Percentiles rank a stretch among this genome's conserved stretches.
Conservation (phyloP, 2,113 vertebrate species). For the Percina caprodes region DNA sequence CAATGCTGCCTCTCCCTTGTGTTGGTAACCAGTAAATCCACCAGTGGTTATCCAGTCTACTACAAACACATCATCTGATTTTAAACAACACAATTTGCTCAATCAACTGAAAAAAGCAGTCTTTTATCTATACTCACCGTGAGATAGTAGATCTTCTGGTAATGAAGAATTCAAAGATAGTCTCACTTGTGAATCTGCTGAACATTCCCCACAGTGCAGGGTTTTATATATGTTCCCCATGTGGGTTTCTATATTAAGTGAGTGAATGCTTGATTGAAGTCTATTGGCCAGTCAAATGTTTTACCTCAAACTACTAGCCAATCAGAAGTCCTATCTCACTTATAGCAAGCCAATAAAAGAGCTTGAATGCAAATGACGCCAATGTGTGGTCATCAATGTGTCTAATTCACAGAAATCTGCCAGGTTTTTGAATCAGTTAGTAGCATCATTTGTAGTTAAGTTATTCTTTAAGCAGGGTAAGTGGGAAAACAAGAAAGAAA, state of each 20-base stretch:
- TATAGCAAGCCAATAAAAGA: slow-evolving; percentile 68
- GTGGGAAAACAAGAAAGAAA: slow-evolving; percentile 40
- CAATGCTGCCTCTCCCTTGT: slow-evolving; percentile 7
- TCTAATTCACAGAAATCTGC: slow-evolving; percentile 86
- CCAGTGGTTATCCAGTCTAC: neutral
- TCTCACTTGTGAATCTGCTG: slow-evolving; percentile 79
- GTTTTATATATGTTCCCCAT: slow-evolving; percentile 88
- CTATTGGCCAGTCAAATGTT: slow-evolving; percentile 80
- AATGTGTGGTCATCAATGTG: slow-evolving; percentile 74
- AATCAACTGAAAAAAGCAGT: neutral
- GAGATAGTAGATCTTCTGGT: slow-evolving; percentile 45
- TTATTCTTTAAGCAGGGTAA: slow-evolving; percentile 53
- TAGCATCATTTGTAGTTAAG: slow-evolving; percentile 68
- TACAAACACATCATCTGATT: neutral
- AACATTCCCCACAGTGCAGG: slow-evolving; percentile 60
- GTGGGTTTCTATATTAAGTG: slow-evolving; percentile 74
- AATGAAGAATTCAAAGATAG: slow-evolving; percentile 64
- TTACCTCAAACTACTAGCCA: slow-evolving; percentile 72
- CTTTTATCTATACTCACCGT: slow-evolving; percentile 59
- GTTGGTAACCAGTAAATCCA: neutral
- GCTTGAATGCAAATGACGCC: slow-evolving; percentile 76
- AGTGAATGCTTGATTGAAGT: slow-evolving; percentile 81
- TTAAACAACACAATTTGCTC: neutral
- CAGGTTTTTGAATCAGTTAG: slow-evolving; percentile 65
- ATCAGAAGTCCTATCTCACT: slow-evolving; percentile 62